Evolutionary conservation across 2,797 vertebrate species (phyloP).

Genomic region (Urocyon cinereoargenteus): DNA sequence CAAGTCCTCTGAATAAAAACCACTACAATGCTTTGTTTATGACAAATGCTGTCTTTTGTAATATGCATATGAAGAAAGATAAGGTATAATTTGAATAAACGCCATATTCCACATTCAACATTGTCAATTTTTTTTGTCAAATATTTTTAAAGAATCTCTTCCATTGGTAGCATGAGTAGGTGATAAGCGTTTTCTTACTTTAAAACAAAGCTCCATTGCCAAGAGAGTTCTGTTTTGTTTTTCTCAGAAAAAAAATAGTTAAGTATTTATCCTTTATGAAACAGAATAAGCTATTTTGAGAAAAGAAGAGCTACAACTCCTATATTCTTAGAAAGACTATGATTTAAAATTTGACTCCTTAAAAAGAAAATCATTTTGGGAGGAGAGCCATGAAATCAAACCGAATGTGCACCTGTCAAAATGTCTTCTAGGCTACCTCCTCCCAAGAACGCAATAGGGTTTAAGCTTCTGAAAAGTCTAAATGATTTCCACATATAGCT

Average conservation of each 20-base stretch:
- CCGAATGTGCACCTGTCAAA: not conserved
- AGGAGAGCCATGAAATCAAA: not conserved
- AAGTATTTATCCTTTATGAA: not conserved
- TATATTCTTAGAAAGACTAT: not conserved
- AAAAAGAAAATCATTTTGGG: not conserved
- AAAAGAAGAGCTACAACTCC: not conserved
- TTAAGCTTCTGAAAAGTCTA: slow-evolving; percentile 4
- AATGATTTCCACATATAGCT: not conserved
- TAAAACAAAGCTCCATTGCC: slow-evolving; percentile 46
- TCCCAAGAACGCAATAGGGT: not conserved
- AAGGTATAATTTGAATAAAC: not conserved
- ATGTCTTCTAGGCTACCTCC: not conserved
- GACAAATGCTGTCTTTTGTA: not conserved
- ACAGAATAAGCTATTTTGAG: slow-evolving; percentile 31
- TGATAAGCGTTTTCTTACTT: slow-evolving; percentile 29
- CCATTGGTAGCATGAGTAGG: not conserved
- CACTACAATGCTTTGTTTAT: not conserved
- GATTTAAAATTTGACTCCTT: slow-evolving; percentile 23
- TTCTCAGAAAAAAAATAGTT: slow-evolving; percentile 6
- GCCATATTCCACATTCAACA: not conserved
- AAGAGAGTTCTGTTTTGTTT: slow-evolving; percentile 50
- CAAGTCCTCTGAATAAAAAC: not conserved
- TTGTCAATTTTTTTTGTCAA: not conserved
- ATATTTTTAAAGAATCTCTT: not conserved
- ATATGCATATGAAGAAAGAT: not conserved